A percentile compares a stretch with the other conserved stretches of the same genome.
These are phyloP conservation scores for Conus ventricosus DNA, from an alignment of 1,140 invertebrate genomes.

Conservation along the genomic window DNA sequence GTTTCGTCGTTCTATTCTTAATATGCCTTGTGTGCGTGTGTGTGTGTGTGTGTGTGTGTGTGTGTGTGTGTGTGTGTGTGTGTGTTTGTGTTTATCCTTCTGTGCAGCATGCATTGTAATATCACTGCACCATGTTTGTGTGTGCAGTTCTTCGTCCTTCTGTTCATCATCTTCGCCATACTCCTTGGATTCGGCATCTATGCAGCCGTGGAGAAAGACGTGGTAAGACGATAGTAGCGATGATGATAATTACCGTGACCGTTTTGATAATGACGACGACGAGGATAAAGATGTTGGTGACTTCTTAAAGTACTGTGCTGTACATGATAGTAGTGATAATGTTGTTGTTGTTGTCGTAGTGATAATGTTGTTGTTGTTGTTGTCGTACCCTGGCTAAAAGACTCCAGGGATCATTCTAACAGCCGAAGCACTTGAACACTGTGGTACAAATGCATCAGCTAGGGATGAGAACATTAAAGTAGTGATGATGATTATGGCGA, in stretches of 20 bases:
- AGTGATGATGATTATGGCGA: no score
- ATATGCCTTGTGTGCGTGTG: not conserved
- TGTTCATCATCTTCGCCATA: conserved; percentile 71
- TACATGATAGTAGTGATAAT: no score
- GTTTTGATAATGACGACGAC: not conserved
- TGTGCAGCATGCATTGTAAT: not conserved
- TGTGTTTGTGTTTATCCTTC: not conserved
- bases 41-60: not conserved
- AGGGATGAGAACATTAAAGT: no score
- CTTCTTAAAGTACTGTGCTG: no score
- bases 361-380: no score
- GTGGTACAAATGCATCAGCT: no score
- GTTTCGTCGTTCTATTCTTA: no score
- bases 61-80: not conserved
- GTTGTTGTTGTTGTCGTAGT: no score
- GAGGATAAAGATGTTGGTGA: no score
- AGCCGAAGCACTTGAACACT: no score
- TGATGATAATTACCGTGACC: not conserved
- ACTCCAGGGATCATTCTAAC: no score
- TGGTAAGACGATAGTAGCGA: conserved; percentile 53
- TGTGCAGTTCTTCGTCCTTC: conserved; percentile 65
- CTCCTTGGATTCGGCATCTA: conserved; percentile 71
- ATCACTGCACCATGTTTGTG: not conserved
- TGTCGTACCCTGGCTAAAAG: no score
- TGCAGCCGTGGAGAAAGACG: conserved; percentile 67